Evolutionary conservation across 2,888 invertebrate species (phyloP), one percentile per base, ranked within the genome.

Genomic region (Agrotis clavis): DNA sequence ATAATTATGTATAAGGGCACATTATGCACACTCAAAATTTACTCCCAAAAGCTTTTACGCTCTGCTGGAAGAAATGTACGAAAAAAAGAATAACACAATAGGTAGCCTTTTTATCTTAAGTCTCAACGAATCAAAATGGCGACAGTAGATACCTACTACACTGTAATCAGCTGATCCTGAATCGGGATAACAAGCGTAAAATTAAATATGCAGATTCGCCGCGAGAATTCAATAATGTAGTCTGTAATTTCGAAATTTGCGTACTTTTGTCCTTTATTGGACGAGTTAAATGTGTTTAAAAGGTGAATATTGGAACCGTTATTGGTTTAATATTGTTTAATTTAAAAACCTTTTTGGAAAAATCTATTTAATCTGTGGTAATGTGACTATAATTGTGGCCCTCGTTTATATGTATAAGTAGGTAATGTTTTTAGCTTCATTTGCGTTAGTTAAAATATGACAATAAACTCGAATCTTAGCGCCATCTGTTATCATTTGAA

Each of bases 121-220:
- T 41, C 41, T 41, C 41, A 41, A 41, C 41, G 41, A 41, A 41
- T 41, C 41, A 41, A 41, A 41, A 41, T 41, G 41, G 41, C 41
- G 41, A 35, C 1, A 35, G 7, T 30, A 30, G 30, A 4, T 35
- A 35, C 35, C 35, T 35, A n/a, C 68, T 21, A 54, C 57, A 11
- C 16, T 67, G 68, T 85, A 87, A 86, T 86, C 86, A 77, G 72
- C 68, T 79, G 86, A 77, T 77, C 53, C 47, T 30, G 83, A 87
- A 87, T 83, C 76, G 77, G 62, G 74, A 71, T 87, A 85, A 84
- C 85, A 81, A 84, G 83, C 84, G 79, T 76, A 56, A 84, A 87
- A 86, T 89, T 79, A 84, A 83, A 86, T 87, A 85, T 88, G 87
- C 74, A 87, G 77, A 87, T 87, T 81, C 61, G 35, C 71, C 62